A percentile compares a stretch with the other conserved stretches of the same genome.
Conservation (phyloP, 2,888 invertebrate genomes). For the Petrolisthes manimaculis region DNA sequence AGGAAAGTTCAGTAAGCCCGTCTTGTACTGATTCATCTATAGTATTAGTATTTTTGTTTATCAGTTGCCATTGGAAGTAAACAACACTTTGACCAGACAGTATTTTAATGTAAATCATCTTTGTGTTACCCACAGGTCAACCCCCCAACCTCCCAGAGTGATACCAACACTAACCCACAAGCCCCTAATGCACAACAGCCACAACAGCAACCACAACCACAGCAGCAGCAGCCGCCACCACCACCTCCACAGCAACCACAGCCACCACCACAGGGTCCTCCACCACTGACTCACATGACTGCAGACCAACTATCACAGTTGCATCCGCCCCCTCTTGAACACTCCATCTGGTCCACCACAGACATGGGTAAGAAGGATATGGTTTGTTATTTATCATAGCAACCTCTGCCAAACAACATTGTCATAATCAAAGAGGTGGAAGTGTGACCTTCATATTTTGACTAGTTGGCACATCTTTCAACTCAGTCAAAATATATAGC, state of each 20-base stretch:
- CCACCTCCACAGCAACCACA: constrained; percentile 36
- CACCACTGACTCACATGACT: constrained; percentile 56
- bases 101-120: no score
- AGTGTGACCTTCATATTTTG: no score
- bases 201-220: constrained; percentile 45
- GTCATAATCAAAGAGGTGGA: no score
- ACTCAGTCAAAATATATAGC: no score
- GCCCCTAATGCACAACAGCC: constrained; percentile 45
- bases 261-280: constrained; percentile 44
- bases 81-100: no score
- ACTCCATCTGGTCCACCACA: constrained; percentile 63
- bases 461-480: no score
- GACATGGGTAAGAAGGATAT: constrained; percentile 56
- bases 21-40: no score
- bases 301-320: constrained; percentile 58
- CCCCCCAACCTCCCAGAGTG: constrained; percentile 45
- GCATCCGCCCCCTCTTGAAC: constrained; percentile 56
- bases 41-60: no score
- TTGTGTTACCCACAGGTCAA: constrained; percentile 37
- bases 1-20: no score
- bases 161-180: constrained; percentile 35
- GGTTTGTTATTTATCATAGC: no score
- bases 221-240: constrained; percentile 32
- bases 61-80: no score
- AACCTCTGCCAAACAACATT: no score